phyloP scores from a whole-genome alignment of 1,140 invertebrate species.

The Diachasmimorpha longicaudata region DNA sequence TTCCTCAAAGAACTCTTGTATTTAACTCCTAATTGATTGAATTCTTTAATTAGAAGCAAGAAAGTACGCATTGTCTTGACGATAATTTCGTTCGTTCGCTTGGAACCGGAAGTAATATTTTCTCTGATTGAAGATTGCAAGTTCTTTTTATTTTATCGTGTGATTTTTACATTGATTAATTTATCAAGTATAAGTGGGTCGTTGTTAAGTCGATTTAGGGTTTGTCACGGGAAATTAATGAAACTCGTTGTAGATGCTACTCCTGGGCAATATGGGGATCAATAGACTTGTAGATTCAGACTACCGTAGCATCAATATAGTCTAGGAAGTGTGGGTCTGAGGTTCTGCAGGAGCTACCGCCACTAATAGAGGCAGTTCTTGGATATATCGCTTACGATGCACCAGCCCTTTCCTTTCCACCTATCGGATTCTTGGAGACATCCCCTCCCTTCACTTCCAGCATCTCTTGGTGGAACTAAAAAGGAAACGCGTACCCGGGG shows the following conservation, averaged over 20 bases:
- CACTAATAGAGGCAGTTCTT: conserved; percentile 34
- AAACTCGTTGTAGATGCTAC: too few relatives aligned
- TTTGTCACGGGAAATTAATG: too few relatives aligned
- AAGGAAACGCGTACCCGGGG: conserved; percentile 39
- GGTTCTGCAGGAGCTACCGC: conserved; percentile 22
- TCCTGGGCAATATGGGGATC: too few relatives aligned
- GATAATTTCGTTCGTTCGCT: too few relatives aligned
- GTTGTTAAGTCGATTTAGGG: too few relatives aligned
- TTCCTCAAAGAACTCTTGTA: neutral
- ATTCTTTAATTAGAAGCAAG: neutral
- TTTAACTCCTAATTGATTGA: neutral
- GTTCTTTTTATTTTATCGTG: too few relatives aligned
- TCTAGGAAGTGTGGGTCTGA: neutral
- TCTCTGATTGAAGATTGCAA: too few relatives aligned
- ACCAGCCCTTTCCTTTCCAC: conserved; percentile 20
- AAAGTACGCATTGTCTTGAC: neutral
- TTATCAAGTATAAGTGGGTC: too few relatives aligned
- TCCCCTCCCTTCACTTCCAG: neutral
- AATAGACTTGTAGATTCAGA: neutral
- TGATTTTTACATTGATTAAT: too few relatives aligned
- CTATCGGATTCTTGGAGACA: conserved; percentile 17
- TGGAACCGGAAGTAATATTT: too few relatives aligned
- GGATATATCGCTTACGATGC: conserved; percentile 41
- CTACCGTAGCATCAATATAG: neutral
- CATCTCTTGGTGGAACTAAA: conserved; percentile 29